These are phyloP conservation scores for Xestia ashworthii DNA, from an alignment of 2,888 invertebrate species.

Conservation along the genomic window DNA sequence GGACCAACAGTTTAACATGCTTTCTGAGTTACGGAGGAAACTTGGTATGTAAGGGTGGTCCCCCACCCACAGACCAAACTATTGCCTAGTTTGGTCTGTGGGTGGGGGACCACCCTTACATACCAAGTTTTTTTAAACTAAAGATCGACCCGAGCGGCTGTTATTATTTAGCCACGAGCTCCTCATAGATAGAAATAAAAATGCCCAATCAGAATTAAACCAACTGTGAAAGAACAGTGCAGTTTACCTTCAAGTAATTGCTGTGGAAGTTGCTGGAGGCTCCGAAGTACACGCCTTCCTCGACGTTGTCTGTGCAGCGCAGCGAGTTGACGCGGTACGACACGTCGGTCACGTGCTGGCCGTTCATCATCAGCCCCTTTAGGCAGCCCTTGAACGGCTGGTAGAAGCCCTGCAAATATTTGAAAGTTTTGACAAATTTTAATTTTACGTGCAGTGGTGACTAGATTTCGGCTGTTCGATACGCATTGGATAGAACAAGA, in stretches of 20 bases:
- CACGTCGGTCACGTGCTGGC: constrained; percentile 92
- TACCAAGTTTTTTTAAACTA: no score
- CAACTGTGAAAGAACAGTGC: background rate
- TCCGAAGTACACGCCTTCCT: constrained; percentile 97
- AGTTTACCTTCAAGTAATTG: constrained; percentile 92
- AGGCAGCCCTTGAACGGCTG: constrained; percentile 96
- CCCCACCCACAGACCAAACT: no score
- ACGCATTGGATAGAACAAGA: background rate
- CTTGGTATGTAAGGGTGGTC: no score
- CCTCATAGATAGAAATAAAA: background rate
- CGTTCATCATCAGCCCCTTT: constrained; percentile 93
- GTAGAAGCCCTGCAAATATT: constrained; percentile 88
- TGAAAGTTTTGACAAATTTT: background rate
- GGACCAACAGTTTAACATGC: no score
- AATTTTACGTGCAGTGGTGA: background rate
- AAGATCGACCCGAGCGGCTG: no score
- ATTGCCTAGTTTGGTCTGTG: no score
- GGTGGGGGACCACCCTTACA: no score
- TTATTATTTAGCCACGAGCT: no score
- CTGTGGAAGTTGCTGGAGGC: constrained; percentile 89
- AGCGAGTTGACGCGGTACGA: constrained; percentile 91
- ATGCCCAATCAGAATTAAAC: background rate
- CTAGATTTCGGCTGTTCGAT: background rate
- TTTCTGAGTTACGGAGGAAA: no score
- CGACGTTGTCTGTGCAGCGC: constrained; percentile 94